Evolutionary conservation across 2,888 invertebrate species (phyloP), one percentile per base, ranked within the genome.

Genomic region (Drosophila anomalata): DNA sequence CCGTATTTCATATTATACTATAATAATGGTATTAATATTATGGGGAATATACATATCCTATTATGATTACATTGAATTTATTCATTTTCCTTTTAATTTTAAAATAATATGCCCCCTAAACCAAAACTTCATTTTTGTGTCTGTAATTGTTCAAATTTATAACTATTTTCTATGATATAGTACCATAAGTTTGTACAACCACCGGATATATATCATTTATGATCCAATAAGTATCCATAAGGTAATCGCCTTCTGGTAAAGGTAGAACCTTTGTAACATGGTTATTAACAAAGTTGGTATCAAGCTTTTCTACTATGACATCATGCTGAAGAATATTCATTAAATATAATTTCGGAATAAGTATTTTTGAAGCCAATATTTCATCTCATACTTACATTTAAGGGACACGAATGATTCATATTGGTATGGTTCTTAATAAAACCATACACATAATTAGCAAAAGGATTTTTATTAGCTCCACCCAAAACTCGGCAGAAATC

Each of bases 291-390:
- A 17, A 24, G 39, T 11, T n/a, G 2, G 44, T n/a, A 54, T 20
- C 11, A 17, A 11, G n/a, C 47, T 74, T 74, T 2, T 74, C 63
- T 33, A 74, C 12, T 7, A 57, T n/a, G 0, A 66, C 0, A 14
- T 57, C 54, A 12, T 54, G 29, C 71, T 71, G 24, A 29, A 8
- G 0, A 29, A 29, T 26, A 26, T 26, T 7, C 8, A 8, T 29
- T 2, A 22, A 22, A 2, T 29, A 29, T 29, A 29, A 8, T 8
- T 29, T 8, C 2, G 2, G 0, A 29, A 29, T 29, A 29, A 7
- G 7, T 29, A 29, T 29, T 29, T 29, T 31, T 11, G 24, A 11
- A 17, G n/a, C 7, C 12, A 1, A 12, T 3, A 11, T 3, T 24
- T 17, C 0, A 14, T 0, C 29, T 47, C 33, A 22, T n/a, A 58